phyloP scores from a whole-genome alignment of 2,888 invertebrate species.

The Nebria brevicollis region DNA sequence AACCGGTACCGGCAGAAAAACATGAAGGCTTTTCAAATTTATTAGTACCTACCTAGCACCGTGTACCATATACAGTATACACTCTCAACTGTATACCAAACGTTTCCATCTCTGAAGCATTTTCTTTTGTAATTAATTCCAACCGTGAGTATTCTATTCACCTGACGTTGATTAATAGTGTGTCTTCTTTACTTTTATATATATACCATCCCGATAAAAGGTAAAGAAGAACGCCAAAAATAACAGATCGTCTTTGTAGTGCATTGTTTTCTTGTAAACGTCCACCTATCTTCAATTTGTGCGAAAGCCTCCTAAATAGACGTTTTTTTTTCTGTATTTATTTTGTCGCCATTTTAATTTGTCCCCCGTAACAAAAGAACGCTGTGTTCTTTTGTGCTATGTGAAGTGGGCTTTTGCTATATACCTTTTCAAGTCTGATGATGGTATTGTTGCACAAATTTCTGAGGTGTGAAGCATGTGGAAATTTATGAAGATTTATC shows the following conservation, averaged over 20 bases:
- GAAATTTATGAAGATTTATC: too few species aligned
- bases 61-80: slow-evolving; percentile 6
- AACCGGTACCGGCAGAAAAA: background rate
- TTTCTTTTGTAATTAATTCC: slow-evolving; percentile 36
- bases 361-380: background rate
- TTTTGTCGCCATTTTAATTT: background rate
- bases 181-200: slow-evolving; percentile 20
- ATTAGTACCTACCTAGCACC: slow-evolving; percentile 3
- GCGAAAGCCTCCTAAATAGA: background rate
- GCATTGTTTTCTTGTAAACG: background rate
- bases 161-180: slow-evolving; percentile 42
- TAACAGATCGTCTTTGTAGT: background rate
- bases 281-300: background rate
- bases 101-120: slow-evolving; percentile 18
- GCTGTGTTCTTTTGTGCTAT: background rate
- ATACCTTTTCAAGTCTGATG: background rate
- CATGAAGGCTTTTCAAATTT: slow-evolving; percentile 3
- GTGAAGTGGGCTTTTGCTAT: background rate
- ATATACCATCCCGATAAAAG: background rate
- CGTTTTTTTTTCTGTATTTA: background rate
- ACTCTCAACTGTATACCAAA: background rate
- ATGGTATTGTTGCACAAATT: background rate
- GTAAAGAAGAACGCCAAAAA: background rate
- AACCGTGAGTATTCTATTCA: slow-evolving; percentile 15
- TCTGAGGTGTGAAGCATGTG: background rate